These are phyloP conservation scores for Laticauda colubrina DNA, from an alignment of 2,113 vertebrate genomes.

Conservation along the genomic window DNA sequence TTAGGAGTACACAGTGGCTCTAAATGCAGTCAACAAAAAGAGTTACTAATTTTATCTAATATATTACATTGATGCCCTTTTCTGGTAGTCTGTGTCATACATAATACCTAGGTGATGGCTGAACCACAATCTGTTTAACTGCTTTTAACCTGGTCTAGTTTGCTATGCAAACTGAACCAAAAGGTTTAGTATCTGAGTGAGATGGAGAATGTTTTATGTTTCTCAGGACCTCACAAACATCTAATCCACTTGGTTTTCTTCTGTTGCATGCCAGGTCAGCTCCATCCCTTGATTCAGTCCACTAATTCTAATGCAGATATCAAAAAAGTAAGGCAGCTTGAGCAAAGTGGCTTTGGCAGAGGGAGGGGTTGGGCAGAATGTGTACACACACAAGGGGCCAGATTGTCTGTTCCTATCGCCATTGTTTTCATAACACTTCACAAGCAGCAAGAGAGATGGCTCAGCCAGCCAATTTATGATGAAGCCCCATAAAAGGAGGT, in stretches of 20 bases:
- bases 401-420: conserved; percentile 61
- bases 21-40: background rate
- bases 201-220: background rate
- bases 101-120: background rate
- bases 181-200: background rate
- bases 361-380: background rate
- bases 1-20: background rate
- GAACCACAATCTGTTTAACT: background rate
- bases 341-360: background rate
- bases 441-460: conserved; percentile 49
- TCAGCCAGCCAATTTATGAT: conserved; percentile 57
- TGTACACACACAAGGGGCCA: conserved; percentile 44
- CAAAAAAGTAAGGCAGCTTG: conserved; percentile 1
- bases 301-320: background rate
- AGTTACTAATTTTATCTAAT: background rate
- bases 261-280: background rate
- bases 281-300: background rate
- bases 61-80: background rate
- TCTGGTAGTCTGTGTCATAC: background rate
- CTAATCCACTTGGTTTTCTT: background rate
- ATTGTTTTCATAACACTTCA: conserved; percentile 61
- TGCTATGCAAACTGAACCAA: background rate
- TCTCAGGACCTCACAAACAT: background rate
- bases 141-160: background rate
- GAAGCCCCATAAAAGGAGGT: conserved; percentile 55